Percentiles rank a stretch among this genome's conserved stretches.
Conservation (phyloP, 2,888 invertebrate species). For the Drosophila gaucha region DNA sequence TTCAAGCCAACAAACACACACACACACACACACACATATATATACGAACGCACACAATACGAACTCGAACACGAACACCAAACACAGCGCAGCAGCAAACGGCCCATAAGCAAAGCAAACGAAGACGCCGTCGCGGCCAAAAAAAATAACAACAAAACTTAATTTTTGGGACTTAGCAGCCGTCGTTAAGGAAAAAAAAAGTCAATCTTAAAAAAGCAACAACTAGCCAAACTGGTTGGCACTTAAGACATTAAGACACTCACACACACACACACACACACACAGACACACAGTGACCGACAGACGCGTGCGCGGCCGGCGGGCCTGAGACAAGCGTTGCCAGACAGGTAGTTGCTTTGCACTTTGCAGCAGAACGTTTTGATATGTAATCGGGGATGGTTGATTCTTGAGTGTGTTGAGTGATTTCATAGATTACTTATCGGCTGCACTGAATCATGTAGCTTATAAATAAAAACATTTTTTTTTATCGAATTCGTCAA, state of each 20-base stretch:
- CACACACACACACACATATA: slow-evolving; percentile 1
- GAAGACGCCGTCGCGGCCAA: slow-evolving; percentile 37
- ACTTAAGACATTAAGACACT: slow-evolving; percentile 43
- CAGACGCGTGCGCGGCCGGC: slow-evolving; percentile 50
- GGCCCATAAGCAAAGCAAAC: slow-evolving; percentile 38
- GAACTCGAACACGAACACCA: slow-evolving; percentile 22
- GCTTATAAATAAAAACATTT: neutral
- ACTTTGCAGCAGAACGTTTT: neutral
- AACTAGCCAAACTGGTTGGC: slow-evolving; percentile 56
- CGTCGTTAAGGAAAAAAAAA: slow-evolving; percentile 20
- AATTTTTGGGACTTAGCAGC: slow-evolving; percentile 55
- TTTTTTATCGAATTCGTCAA: neutral
- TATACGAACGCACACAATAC: neutral
- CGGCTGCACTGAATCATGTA: slow-evolving; percentile 13
- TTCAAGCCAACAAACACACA: slow-evolving; percentile 71
- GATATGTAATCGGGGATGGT: neutral
- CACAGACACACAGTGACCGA: slow-evolving; percentile 1
- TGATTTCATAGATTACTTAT: slow-evolving; percentile 13
- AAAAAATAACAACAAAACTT: slow-evolving; percentile 31
- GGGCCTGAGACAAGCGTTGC: slow-evolving; percentile 29
- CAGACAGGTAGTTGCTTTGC: slow-evolving; percentile 26
- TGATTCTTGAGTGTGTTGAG: neutral
- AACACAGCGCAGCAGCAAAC: slow-evolving; percentile 46
- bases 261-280: slow-evolving; percentile 5
- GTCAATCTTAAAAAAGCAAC: slow-evolving; percentile 14